A percentile compares a stretch with the other conserved stretches of the same genome.
Conservation (phyloP, 2,113 vertebrate species). For the Felis catus region DNA sequence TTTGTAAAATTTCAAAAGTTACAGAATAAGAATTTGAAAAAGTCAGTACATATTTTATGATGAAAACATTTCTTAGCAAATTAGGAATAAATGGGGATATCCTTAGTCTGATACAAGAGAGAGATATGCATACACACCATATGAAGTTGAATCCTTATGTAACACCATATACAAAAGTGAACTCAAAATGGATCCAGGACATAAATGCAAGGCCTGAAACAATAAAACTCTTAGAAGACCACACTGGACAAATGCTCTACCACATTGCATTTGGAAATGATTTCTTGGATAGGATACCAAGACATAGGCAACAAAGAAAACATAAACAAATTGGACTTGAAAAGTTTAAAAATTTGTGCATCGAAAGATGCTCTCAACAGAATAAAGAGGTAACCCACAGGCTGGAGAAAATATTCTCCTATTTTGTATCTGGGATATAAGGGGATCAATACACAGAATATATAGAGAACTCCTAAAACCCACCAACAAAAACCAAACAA, state of each 20-base stretch:
- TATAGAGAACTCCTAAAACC: not conserved
- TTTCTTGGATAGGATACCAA: not conserved
- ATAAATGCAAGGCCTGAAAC: not conserved
- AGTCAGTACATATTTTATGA: not conserved
- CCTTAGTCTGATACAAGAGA: not conserved
- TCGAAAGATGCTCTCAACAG: not conserved
- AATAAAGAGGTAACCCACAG: not conserved
- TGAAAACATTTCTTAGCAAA: not conserved
- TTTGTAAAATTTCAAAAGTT: not conserved
- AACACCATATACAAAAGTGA: not conserved
- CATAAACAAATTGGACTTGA: no score
- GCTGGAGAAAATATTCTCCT: not conserved
- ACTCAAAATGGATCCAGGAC: not conserved
- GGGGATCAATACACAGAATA: not conserved
- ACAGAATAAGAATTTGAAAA: not conserved
- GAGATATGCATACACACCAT: rapidly evolving
- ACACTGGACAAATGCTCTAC: not conserved
- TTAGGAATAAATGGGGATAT: not conserved
- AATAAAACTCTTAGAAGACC: not conserved
- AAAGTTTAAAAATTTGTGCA: not conserved
- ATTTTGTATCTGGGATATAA: not conserved
- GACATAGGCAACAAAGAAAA: not conserved
- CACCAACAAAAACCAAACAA: not conserved
- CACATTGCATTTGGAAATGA: not conserved
- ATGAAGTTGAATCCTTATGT: not conserved